These are phyloP conservation scores for Heterotilapia buettikoferi DNA, from an alignment of 2,113 vertebrate species.

Conservation along the genomic window DNA sequence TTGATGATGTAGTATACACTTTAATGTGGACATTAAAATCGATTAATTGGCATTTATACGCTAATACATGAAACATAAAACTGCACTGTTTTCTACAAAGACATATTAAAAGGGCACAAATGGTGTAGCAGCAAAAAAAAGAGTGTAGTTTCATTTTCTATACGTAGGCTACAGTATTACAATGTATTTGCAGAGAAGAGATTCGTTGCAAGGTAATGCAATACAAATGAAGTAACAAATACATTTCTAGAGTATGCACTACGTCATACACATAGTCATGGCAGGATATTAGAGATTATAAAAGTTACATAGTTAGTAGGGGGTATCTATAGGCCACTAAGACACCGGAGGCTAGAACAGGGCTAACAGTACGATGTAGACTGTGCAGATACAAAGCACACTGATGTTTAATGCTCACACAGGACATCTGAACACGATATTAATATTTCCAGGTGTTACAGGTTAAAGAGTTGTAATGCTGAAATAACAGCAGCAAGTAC, in stretches of 20 bases:
- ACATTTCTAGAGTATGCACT: conserved; percentile 46
- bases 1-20: conserved; percentile 47
- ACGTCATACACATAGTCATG: conserved; percentile 50
- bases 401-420: conserved; percentile 32
- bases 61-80: conserved; percentile 54
- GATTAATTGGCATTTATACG: conserved; percentile 51
- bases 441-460: neutral
- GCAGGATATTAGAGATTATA: conserved; percentile 47
- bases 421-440: neutral
- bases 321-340: conserved; percentile 35
- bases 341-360: conserved; percentile 47
- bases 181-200: conserved; percentile 43
- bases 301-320: conserved; percentile 39
- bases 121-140: conserved; percentile 78
- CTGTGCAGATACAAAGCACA: conserved; percentile 45
- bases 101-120: conserved; percentile 75
- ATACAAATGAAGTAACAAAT: conserved; percentile 36
- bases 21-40: conserved; percentile 55
- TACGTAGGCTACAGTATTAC: conserved; percentile 59
- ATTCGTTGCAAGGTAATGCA: conserved; percentile 37
- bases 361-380: conserved; percentile 23
- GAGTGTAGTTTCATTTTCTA: conserved; percentile 55
- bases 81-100: conserved; percentile 62
- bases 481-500: neutral
- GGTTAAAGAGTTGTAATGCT: conserved; percentile 1